These are phyloP conservation scores for Falco novaeseelandiae DNA, from an alignment of 2,797 vertebrate genomes.

Conservation along the genomic window DNA sequence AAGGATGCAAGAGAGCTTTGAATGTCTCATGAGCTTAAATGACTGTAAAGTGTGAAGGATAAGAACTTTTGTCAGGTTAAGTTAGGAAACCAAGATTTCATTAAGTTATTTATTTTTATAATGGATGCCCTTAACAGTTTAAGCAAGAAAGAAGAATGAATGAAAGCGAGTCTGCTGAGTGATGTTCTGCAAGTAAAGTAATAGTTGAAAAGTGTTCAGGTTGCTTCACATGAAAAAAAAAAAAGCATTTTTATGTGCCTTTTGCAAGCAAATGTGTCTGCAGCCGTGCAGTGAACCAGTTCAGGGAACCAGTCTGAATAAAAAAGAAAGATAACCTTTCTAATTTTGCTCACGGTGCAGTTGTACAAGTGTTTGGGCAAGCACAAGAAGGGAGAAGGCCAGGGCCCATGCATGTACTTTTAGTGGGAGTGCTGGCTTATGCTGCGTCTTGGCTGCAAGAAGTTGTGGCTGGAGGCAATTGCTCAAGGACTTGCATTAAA, in stretches of 20 bases:
- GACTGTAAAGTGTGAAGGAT: not conserved
- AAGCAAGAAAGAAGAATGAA: not conserved
- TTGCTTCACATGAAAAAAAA: not conserved
- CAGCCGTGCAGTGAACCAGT: not conserved
- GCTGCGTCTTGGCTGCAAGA: not conserved
- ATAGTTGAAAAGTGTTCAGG: not conserved
- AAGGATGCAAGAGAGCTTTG: not conserved
- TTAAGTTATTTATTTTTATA: not conserved
- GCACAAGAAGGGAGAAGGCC: not conserved
- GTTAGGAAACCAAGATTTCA: not conserved
- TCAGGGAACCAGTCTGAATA: not conserved
- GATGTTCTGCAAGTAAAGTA: not conserved
- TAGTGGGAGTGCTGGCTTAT: not conserved
- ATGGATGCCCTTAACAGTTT: not conserved
- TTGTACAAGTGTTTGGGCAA: not conserved
- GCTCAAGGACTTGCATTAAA: not conserved
- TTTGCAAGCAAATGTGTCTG: not conserved
- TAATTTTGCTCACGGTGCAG: not conserved
- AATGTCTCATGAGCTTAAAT: not conserved
- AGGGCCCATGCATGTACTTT: not conserved
- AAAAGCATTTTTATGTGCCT: not conserved
- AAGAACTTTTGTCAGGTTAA: not conserved
- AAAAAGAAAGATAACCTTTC: not conserved
- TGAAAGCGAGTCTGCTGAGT: not conserved
- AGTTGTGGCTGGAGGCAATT: not conserved